Base-by-base conservation (phyloP, 2,797 vertebrate genomes). In the Champsocephalus gunnari region DNA sequence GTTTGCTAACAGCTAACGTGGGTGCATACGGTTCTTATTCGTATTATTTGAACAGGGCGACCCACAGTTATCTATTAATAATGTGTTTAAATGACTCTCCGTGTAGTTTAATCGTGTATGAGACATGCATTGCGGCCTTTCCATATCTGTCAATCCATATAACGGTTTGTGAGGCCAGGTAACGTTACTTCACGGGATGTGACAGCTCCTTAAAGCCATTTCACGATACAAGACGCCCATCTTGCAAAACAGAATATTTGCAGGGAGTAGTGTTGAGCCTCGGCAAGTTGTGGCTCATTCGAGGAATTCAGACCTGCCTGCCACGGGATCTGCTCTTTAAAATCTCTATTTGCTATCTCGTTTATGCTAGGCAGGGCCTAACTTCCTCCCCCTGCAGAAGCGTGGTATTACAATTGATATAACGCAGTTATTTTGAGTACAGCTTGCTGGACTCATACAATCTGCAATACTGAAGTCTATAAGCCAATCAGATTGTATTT, bases 211-310 rank as follows among this genome's bases (percentile, higher is more conserved):
- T 63, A 49, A 58, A 82, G 87, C 86, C 85, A 81, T 89, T 88
- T 89, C 79, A 83, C 78, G 69, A 12, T 43, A 59, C 54, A 61
- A 84, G 88, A 89, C 92, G 86, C 91, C 92, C 92, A 88, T 94
- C 87, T 91, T 92, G 78, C 91, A 87, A 85, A 80, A 79, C 50
- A 59, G 71, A 91, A 82, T 89, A 85, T 90, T 92, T 88, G 74
- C 72, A 62, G 63, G 45, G 63, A 75, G 82, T 83, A 61, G 77
- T 76, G 76, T 55, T 66, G 17, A 82, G 90, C 48, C 80, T 83
- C 84, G 80, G 93, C 94, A 89, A 93, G 95, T 95, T 88, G 86
- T 91, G 93, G 92, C 94, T 93, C 83, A 96, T 96, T 93, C 88
- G 47, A 92, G 93, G 94, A 94, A 95, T 95, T 94, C 79, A 69